Base-by-base conservation (phyloP, 2,113 vertebrate species). In the Jacana jacana region DNA sequence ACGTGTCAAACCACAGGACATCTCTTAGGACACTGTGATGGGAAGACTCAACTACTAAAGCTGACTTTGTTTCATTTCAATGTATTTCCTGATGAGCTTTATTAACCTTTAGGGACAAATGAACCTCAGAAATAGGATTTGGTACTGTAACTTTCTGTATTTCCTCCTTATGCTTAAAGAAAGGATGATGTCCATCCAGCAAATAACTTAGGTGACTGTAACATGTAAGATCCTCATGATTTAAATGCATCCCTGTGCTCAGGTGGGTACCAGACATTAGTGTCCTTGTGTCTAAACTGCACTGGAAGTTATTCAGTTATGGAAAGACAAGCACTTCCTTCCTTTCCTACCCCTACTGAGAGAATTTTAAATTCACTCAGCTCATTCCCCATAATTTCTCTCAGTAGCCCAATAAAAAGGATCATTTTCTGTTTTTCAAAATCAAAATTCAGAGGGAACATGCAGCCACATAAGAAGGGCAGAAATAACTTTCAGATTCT, bases 1-100 rank as follows among this genome's bases (percentile, higher is more conserved):
- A 95, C 55, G 91, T 95, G 94, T 95, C 91, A 96, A 97, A 96
- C 95, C 92, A 72, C 95, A 92, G 55, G 60, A 70, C 49, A 77
- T 94, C 91, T 87, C 95, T 80, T 42, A 95, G 68, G 93, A 93
- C 39, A n/a, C 61, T 80, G 44, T 40, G 71, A 83, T 80, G 92
- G 81, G 80, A 96, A 93, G 73, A 72, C n/a, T 78, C 15, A 31
- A 63, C 60, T 33, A 30, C 39, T 81, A 23, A 30, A 91, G 35
- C 49, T 83, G 86, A 52, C 75, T 87, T 90, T 79, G 30, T 61
- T 69, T 86, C 57, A 24, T 88, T 92, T 86, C 48, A 44, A 3
- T 71, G 27, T 57, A 84, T 63, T 92, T 82, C 58, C 91, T 91
- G 65, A 81, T 81, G 66, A 91, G 87, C 13, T 94, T 93, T 91